phyloP scores from a whole-genome alignment of 1,140 invertebrate genomes.

The Gryllus bimaculatus region DNA sequence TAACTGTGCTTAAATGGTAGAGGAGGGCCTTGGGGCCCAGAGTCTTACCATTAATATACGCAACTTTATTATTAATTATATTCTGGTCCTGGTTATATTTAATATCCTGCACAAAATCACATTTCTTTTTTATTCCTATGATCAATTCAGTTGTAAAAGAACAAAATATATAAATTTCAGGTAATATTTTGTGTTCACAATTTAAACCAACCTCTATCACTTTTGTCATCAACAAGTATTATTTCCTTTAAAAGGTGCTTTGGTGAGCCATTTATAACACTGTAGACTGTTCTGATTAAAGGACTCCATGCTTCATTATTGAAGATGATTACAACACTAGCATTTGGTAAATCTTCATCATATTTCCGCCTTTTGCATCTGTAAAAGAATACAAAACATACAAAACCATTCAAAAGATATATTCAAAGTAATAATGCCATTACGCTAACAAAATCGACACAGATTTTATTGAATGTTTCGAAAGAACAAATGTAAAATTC shows the following conservation, averaged over 20 bases:
- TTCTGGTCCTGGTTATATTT: too few species aligned
- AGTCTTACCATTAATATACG: too few species aligned
- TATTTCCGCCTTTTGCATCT: conserved; percentile 47
- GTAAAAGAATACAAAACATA: conserved; percentile 26
- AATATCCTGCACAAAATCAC: too few species aligned
- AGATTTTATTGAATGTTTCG: not conserved
- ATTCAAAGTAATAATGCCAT: not conserved
- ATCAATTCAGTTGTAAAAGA: too few species aligned
- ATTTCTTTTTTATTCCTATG: too few species aligned
- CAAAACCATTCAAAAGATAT: not conserved
- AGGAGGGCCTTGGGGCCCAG: too few species aligned
- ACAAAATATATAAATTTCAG: too few species aligned
- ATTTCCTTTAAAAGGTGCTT: conserved; percentile 64
- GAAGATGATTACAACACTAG: conserved; percentile 74
- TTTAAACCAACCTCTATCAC: conserved; percentile 52
- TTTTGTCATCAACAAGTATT: conserved; percentile 81
- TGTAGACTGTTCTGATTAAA: conserved; percentile 74
- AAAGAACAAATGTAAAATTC: not conserved
- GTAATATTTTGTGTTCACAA: not conserved
- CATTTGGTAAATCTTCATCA: conserved; percentile 42
- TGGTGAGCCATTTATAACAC: conserved; percentile 72
- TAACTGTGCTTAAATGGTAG: too few species aligned
- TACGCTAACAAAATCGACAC: not conserved
- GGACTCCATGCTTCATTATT: conserved; percentile 83
- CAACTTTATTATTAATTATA: too few species aligned